These are phyloP conservation scores for Oryzias celebensis DNA, from an alignment of 2,113 vertebrate genomes.

Conservation along the genomic window DNA sequence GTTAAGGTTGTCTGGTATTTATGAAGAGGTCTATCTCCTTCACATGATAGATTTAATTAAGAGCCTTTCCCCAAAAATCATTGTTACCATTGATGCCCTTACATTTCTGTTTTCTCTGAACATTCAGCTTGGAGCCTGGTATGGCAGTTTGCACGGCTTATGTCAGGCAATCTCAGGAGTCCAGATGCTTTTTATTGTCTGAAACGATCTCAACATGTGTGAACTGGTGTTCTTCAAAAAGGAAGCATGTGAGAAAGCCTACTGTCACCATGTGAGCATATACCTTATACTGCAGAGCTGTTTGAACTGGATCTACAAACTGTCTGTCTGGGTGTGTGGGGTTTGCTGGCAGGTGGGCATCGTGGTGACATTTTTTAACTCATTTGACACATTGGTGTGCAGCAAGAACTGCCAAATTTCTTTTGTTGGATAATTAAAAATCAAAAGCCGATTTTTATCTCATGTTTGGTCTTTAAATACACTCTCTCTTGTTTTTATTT, in stretches of 20 bases:
- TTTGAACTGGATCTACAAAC: not conserved
- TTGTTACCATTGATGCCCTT: not conserved
- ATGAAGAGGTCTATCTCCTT: too few species aligned
- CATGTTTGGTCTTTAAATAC: not conserved
- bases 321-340: not conserved
- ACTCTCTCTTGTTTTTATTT: not conserved
- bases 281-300: not conserved
- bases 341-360: not conserved
- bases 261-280: not conserved
- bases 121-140: constrained; percentile 1
- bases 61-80: too few species aligned
- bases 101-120: constrained; percentile 1
- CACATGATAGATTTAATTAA: too few species aligned
- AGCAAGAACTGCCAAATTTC: too few species aligned
- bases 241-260: too few species aligned
- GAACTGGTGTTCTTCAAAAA: not conserved
- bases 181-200: constrained; percentile 2
- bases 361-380: not conserved
- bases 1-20: too few species aligned
- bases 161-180: constrained; percentile 7
- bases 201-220: not conserved
- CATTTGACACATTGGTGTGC: too few species aligned
- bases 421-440: too few species aligned
- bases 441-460: not conserved
- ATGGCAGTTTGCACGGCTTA: constrained; percentile 1